Evolutionary conservation across 2,888 invertebrate genomes (phyloP), one percentile per base, ranked within the genome.

Genomic region (Carpatolechia fugitivella): DNA sequence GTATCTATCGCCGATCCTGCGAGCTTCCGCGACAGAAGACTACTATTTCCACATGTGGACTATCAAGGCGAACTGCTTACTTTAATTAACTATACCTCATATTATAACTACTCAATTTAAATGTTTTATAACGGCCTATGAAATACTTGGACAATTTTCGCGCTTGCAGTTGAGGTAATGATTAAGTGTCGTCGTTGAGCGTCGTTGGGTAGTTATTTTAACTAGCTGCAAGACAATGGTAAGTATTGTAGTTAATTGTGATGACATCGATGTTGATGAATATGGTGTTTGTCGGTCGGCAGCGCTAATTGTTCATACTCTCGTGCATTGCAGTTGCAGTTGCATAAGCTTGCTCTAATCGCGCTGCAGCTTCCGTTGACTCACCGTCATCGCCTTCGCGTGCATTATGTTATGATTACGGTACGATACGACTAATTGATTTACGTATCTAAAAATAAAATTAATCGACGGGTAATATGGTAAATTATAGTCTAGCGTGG

Each of bases 401-500:
- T 44, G 44, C 29, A 44, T 29, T 41, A 44, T 44, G 44, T 11
- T 3, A 13, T 44, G 20, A 29, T 29, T 7, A 44, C 29, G 11
- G 20, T 41, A 41, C n/a, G 44, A 38, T 13, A 38, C 44, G 13
- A 49, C 3, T 74, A 72, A 2, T 70, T 69, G 3, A 77, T 61
- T 11, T 77, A 65, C 60, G 76, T 77, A 11, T 77, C 61, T n/a
- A 78, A 59, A 48, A 40, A 30, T 20, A 30, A 41, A 55, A 47
- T 14, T 31, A 35, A 48, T 48, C 13, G 14, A 51, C 36, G 29
- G 38, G 51, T 50, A 30, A 36, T 16, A 41, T 14, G 40, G 18
- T 31, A 33, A 33, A 33, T 48, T 31, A 18, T 41, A 10, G 11
- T 18, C 18, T 18, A 18, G 40, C 16, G 40, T 18, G 18, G 18